Percentiles rank a stretch among this genome's conserved stretches.
Conservation (phyloP, 2,888 invertebrate species). For the Periphyllus acericola region DNA sequence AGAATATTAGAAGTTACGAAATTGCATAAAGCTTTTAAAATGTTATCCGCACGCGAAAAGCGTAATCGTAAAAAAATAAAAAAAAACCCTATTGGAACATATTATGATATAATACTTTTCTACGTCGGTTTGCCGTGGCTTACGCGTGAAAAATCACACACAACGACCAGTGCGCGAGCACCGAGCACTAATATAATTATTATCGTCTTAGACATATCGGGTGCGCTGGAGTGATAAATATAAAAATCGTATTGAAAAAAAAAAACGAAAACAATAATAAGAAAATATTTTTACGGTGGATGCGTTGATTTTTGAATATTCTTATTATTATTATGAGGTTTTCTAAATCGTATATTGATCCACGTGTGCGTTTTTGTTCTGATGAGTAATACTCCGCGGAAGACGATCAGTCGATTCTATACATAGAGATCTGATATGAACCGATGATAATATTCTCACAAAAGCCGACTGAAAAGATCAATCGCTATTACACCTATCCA, state of each 20-base stretch:
- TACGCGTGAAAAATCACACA: not conserved
- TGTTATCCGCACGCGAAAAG: not conserved
- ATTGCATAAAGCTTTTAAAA: slow-evolving; percentile 42
- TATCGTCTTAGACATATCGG: not conserved
- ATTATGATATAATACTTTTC: slow-evolving; percentile 3
- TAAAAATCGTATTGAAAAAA: not conserved
- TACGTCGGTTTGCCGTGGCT: not conserved
- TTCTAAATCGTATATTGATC: no score
- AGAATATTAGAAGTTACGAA: not conserved
- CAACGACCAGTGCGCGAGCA: no score
- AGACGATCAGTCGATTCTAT: no score
- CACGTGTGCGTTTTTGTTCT: no score
- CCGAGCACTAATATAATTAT: not conserved
- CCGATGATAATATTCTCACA: no score
- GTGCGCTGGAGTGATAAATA: no score
- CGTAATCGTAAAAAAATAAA: not conserved
- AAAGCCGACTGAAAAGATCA: no score
- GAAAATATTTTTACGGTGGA: not conserved
- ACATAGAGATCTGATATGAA: no score
- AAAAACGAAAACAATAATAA: not conserved
- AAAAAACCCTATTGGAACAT: not conserved
- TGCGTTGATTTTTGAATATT: not conserved
- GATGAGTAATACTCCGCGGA: no score
- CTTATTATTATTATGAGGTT: no score
- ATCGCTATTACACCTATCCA: no score